Evolutionary conservation across 1,140 invertebrate species (phyloP).

Genomic region (Episyrphus balteatus): DNA sequence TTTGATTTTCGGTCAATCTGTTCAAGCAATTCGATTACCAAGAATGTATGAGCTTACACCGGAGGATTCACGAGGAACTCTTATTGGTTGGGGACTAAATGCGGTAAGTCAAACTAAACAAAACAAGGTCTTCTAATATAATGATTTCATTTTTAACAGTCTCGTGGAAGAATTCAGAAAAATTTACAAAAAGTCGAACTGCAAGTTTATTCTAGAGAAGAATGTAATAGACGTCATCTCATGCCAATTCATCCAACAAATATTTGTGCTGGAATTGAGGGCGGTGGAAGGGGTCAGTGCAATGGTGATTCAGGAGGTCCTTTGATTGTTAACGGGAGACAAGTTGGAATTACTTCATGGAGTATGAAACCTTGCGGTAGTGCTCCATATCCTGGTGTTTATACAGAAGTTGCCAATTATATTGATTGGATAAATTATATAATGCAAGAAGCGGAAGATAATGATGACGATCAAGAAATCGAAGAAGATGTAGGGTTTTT

Average conservation of each 20-base stretch:
- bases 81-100: slow-evolving; percentile 11
- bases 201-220: slow-evolving; percentile 11
- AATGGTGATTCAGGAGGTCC: slow-evolving; percentile 28
- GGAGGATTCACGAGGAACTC: not conserved
- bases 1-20: not conserved
- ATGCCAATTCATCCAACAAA: slow-evolving; percentile 8
- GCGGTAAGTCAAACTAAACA: slow-evolving; percentile 1
- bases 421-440: slow-evolving; percentile 23
- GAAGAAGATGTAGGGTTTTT: no score
- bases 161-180: slow-evolving; percentile 9
- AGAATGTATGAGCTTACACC: not conserved
- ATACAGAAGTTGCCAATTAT: slow-evolving; percentile 31
- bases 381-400: slow-evolving; percentile 27
- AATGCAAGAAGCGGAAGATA: not conserved
- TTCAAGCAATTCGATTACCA: not conserved
- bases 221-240: slow-evolving; percentile 11
- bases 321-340: slow-evolving; percentile 14
- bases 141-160: slow-evolving; percentile 7
- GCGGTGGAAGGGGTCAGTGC: slow-evolving; percentile 24
- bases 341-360: slow-evolving; percentile 26
- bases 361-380: slow-evolving; percentile 23
- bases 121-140: no score
- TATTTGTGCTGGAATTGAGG: slow-evolving; percentile 16
- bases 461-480: not conserved
- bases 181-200: slow-evolving; percentile 17